phyloP scores from a whole-genome alignment of 1,140 invertebrate species.

The Drosophila auraria region DNA sequence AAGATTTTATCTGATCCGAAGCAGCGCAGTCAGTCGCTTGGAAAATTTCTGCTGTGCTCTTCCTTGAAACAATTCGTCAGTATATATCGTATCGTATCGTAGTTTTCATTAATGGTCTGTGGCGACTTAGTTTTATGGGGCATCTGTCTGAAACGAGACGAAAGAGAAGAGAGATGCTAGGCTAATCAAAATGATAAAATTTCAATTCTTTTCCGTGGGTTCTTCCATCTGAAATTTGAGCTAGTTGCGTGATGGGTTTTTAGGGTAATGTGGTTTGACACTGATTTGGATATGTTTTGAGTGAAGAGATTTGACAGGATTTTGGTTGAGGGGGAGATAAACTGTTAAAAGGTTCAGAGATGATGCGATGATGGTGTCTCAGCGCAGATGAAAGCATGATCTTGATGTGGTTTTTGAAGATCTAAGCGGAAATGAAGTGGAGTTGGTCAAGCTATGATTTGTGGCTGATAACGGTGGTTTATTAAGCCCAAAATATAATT shows the following conservation, averaged over 20 bases:
- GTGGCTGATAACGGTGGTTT: not conserved
- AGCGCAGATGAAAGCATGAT: slow-evolving; percentile 1
- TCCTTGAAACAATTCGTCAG: slow-evolving; percentile 33
- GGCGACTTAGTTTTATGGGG: slow-evolving; percentile 56
- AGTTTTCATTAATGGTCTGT: slow-evolving; percentile 74
- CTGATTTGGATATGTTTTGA: slow-evolving; percentile 59
- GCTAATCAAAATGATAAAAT: slow-evolving; percentile 78
- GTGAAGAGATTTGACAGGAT: slow-evolving; percentile 58
- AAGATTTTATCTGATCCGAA: slow-evolving; percentile 70
- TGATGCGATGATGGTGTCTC: not conserved
- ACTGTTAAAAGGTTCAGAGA: slow-evolving; percentile 27
- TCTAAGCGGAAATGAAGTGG: not conserved
- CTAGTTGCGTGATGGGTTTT: slow-evolving; percentile 56
- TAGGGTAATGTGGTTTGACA: slow-evolving; percentile 64
- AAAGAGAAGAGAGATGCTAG: slow-evolving; percentile 35
- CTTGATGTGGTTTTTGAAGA: slow-evolving; percentile 15
- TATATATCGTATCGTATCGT: slow-evolving; percentile 51
- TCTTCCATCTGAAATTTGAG: slow-evolving; percentile 63
- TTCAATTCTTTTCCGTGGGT: slow-evolving; percentile 52
- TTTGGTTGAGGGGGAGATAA: slow-evolving; percentile 6
- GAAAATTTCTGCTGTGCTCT: slow-evolving; percentile 56
- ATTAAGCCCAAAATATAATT: not conserved
- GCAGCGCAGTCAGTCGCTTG: slow-evolving; percentile 71
- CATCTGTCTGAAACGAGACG: slow-evolving; percentile 52
- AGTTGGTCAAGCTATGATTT: not conserved